Base-by-base conservation (phyloP, 2,113 vertebrate species). In the Sebastes fasciatus region DNA sequence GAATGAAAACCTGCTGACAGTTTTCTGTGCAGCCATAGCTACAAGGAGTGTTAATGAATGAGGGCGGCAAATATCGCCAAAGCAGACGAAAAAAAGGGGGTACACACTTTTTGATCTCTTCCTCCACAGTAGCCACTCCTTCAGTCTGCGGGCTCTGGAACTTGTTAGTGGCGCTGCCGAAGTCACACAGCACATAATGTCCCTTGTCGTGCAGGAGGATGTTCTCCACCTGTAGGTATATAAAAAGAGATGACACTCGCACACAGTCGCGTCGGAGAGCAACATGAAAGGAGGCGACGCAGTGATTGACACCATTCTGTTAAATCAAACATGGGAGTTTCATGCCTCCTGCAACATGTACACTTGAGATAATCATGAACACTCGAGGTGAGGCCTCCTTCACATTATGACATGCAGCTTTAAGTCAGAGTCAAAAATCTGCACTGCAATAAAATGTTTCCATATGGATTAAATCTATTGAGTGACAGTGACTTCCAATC, bases 161-260 rank as follows among this genome's bases (percentile, higher is more conserved):
- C 91, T 97, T 98, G 94, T 98, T 96, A 9, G 97, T 99, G 77
- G 98, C 98, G 1, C 98, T 99, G 83, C 98, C 98, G 76, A 99
- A 99, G 93, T 99, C 98, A 89, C 98, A 99, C 57, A 99, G 95
- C 80, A 99, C 98, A 1, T 99, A 99, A 92, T 99, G 98, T 77
- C 98, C 98, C 85, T 97, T 96, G 85, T 99, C 98, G 3, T 99
- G 98, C 71, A 99, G 94, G 76, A 99, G 96, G 87, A 99, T 99
- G 93, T 99, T 99, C 90, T 99, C 98, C 92, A 99, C 98, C 98
- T 99, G 86, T 4, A 76, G 87, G 94, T 1, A 87, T 1, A 77
- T 1, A 79, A 26, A 26, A 26, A 26, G 57, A 62, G 2, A 65
- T 8, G 46, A 85, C 54, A 70, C 34, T 4, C 21, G 57, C 11